A percentile compares a stretch with the other conserved stretches of the same genome.
Evolutionary conservation across 2,113 vertebrate species (phyloP).

Genomic region (Mus spicilegus): DNA sequence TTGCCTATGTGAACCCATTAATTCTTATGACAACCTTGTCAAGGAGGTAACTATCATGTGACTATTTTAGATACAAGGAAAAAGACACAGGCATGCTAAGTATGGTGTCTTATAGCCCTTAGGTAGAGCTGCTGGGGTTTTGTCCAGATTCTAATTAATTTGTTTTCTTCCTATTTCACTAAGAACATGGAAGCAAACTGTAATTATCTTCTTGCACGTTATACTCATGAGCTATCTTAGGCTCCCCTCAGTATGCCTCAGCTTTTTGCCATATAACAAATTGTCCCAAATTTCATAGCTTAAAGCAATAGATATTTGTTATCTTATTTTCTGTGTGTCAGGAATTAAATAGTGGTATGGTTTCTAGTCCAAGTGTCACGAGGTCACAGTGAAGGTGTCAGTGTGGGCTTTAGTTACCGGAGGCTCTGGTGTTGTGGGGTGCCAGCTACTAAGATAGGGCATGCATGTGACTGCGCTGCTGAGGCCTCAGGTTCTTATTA

Average conservation of each 20-base stretch:
- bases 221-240: not conserved
- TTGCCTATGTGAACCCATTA: not conserved
- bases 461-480: not conserved
- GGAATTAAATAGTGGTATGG: not conserved
- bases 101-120: not conserved
- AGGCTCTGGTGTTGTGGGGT: not conserved
- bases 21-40: conserved; percentile 6
- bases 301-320: not conserved
- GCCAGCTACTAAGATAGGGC: not conserved
- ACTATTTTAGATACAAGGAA: not conserved
- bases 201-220: not conserved
- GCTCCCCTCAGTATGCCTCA: not conserved
- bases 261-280: not conserved
- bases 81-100: not conserved
- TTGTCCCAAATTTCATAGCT: not conserved
- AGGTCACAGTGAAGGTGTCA: not conserved
- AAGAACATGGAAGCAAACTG: not conserved
- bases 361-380: not conserved
- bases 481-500: not conserved
- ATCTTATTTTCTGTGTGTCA: not conserved
- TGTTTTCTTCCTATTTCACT: not conserved
- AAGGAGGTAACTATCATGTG: not conserved
- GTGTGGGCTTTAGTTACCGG: not conserved
- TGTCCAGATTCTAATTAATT: not conserved
- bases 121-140: not conserved